These are phyloP conservation scores for Poecilia wingei DNA, from an alignment of 2,797 vertebrate genomes.

Conservation along the genomic window DNA sequence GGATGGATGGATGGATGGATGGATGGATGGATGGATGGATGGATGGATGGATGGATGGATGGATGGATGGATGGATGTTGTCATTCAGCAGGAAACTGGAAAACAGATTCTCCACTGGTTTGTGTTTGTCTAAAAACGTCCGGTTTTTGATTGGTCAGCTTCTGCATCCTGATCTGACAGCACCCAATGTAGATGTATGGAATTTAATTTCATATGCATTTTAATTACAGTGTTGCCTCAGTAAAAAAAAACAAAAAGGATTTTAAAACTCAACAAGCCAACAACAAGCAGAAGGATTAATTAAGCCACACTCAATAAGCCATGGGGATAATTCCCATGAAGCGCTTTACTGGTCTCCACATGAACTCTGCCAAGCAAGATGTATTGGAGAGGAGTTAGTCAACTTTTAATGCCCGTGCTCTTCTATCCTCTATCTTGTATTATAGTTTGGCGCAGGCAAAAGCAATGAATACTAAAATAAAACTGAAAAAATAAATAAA, in stretches of 20 bases:
- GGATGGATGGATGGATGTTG: background rate
- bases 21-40: no score
- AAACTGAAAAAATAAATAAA: background rate
- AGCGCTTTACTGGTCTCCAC: slow-evolving; percentile 29
- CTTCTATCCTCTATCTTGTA: slow-evolving; percentile 11
- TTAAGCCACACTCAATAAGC: slow-evolving; percentile 19
- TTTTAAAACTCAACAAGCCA: slow-evolving; percentile 16
- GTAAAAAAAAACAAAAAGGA: background rate
- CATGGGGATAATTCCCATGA: slow-evolving; percentile 32
- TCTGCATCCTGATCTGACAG: background rate
- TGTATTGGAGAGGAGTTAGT: slow-evolving; percentile 16
- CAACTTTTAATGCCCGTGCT: slow-evolving; percentile 3
- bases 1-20: no score
- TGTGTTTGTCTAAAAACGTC: background rate
- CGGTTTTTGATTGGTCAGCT: background rate
- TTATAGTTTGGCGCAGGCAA: slow-evolving; percentile 10
- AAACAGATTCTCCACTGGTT: background rate
- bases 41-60: no score
- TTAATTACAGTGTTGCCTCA: background rate
- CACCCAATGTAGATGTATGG: background rate
- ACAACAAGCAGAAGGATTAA: slow-evolving; percentile 28
- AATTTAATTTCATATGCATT: background rate
- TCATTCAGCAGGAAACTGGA: background rate
- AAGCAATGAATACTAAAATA: slow-evolving; percentile 34
- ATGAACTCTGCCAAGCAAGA: slow-evolving; percentile 28